Evolutionary conservation across 2,797 vertebrate species (phyloP).

Genomic region (Psittacula derbiana): DNA sequence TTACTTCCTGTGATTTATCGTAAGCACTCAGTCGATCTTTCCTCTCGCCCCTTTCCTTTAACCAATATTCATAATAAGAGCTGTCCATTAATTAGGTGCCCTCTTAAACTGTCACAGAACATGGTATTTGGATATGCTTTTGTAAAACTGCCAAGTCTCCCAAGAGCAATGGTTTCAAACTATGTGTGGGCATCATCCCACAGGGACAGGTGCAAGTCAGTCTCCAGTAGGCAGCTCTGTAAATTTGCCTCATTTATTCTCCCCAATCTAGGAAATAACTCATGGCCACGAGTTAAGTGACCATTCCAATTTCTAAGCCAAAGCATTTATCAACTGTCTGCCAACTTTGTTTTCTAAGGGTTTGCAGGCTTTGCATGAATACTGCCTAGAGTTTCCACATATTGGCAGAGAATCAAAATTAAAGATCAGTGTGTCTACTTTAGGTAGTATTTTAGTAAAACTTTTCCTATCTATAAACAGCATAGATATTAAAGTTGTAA

Average conservation of each 20-base stretch:
- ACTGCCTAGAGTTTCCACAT: not conserved
- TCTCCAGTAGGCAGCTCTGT: not conserved
- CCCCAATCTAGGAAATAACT: constrained; percentile 33
- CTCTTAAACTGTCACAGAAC: constrained; percentile 38
- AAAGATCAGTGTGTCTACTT: not conserved
- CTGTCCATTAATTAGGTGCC: not conserved
- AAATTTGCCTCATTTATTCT: constrained; percentile 54
- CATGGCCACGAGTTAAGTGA: not conserved
- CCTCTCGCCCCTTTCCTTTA: not conserved
- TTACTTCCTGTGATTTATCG: constrained; percentile 34
- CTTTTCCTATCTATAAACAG: not conserved
- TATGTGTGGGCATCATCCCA: constrained; percentile 45
- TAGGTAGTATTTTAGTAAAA: not conserved
- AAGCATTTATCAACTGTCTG: not conserved
- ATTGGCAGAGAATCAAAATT: not conserved
- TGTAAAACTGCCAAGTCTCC: constrained; percentile 45
- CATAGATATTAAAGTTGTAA: not conserved
- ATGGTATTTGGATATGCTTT: not conserved
- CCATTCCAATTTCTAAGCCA: not conserved
- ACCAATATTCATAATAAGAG: not conserved
- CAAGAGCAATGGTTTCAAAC: constrained; percentile 41
- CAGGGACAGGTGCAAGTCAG: constrained; percentile 20
- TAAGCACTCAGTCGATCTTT: not conserved
- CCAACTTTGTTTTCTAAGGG: not conserved
- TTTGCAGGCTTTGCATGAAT: not conserved